These are phyloP conservation scores for Saxidomus purpurata DNA, from an alignment of 1,140 invertebrate species.

Conservation along the genomic window DNA sequence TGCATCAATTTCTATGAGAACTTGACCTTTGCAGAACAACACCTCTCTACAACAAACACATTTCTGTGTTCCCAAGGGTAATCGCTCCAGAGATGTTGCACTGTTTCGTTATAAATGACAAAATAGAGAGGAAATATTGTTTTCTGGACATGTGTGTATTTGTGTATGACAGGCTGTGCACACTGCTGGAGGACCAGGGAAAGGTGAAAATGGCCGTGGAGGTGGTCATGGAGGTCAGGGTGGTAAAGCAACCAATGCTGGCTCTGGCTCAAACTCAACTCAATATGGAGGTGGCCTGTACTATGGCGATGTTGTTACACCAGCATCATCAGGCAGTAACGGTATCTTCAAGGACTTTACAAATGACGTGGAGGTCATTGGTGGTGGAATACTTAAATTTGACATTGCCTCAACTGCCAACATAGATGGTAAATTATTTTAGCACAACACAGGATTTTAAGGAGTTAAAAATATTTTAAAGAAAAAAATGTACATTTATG, in stretches of 20 bases:
- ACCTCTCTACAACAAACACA: no score
- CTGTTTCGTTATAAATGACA: no score
- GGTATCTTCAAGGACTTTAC: slow-evolving; percentile 57
- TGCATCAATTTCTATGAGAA: no score
- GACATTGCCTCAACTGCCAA: slow-evolving; percentile 61
- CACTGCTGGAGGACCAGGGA: slow-evolving; percentile 60
- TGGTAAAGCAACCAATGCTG: slow-evolving; percentile 63
- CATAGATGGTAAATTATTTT: slow-evolving; percentile 72
- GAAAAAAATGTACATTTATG: no score
- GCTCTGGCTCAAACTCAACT: not conserved
- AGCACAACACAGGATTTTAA: no score
- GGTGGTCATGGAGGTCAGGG: slow-evolving; percentile 81
- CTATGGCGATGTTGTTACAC: slow-evolving; percentile 72
- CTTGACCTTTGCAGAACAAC: no score
- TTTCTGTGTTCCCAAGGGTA: no score
- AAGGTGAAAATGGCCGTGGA: slow-evolving; percentile 70
- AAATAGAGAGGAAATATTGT: no score
- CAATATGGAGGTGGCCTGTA: slow-evolving; percentile 68
- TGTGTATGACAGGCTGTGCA: slow-evolving; percentile 61
- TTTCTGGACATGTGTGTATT: no score
- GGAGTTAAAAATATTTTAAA: no score
- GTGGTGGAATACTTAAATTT: slow-evolving; percentile 77
- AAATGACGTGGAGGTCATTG: slow-evolving; percentile 49
- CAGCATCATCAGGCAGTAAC: slow-evolving; percentile 72
- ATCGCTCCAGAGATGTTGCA: no score